Percentiles rank a stretch among this genome's conserved stretches.
Evolutionary conservation across 2,113 vertebrate species (phyloP).

Genomic region (Anthoscopus minutus): DNA sequence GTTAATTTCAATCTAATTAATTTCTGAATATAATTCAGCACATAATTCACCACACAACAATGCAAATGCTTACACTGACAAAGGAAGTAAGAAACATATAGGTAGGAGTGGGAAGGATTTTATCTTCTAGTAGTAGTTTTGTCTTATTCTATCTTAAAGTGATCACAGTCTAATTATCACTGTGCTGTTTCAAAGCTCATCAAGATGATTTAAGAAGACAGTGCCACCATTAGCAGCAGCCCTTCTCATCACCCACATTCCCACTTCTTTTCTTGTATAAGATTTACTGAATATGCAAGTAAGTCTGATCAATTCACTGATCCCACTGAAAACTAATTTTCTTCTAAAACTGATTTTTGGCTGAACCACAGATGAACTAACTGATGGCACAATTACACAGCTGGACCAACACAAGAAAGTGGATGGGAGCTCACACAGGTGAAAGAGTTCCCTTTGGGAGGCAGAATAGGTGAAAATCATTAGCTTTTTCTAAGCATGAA

Average conservation of each 20-base stretch:
- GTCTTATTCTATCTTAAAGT: background rate
- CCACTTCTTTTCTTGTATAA: background rate
- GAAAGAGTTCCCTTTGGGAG: background rate
- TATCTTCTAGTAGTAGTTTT: background rate
- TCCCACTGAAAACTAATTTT: background rate
- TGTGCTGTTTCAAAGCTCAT: background rate
- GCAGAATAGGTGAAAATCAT: background rate
- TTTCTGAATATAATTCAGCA: background rate
- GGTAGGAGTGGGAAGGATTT: background rate
- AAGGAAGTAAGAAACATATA: background rate
- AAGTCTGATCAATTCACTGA: background rate
- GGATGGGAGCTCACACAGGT: background rate
- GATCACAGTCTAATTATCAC: background rate
- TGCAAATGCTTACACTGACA: background rate
- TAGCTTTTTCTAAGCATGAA: background rate
- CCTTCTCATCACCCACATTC: background rate
- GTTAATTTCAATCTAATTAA: background rate
- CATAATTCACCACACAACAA: background rate
- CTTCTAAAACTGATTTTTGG: background rate
- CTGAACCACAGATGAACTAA: background rate
- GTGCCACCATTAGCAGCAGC: background rate
- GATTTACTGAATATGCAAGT: background rate
- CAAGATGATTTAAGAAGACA: background rate
- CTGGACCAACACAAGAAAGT: background rate
- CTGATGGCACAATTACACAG: background rate